A percentile compares a stretch with the other conserved stretches of the same genome.
These are phyloP conservation scores for Spodoptera littoralis DNA, from an alignment of 2,888 invertebrate genomes.

Conservation along the genomic window DNA sequence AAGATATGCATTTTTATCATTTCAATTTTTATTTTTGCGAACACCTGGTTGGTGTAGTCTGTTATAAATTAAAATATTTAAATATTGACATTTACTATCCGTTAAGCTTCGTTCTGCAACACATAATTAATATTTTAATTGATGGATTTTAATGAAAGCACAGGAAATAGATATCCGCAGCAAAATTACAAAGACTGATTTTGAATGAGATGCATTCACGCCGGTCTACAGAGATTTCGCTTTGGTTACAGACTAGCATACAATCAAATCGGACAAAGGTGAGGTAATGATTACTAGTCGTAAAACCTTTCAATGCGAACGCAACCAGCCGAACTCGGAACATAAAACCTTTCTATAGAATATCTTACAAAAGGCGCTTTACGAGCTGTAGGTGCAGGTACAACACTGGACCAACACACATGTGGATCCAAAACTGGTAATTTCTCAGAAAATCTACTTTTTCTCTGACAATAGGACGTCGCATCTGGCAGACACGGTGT, in stretches of 20 bases:
- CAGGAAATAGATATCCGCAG: constrained; percentile 47
- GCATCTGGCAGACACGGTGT: constrained; percentile 84
- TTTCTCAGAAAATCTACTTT: constrained; percentile 73
- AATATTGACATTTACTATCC: constrained; percentile 18
- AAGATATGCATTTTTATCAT: too few relatives aligned
- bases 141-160: constrained; percentile 36
- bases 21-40: too few relatives aligned
- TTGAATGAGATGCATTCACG: constrained; percentile 18
- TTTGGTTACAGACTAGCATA: constrained; percentile 21
- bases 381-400: constrained; percentile 67
- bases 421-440: constrained; percentile 69
- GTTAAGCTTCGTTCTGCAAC: constrained; percentile 23
- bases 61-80: too few relatives aligned
- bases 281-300: constrained; percentile 50
- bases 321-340: constrained; percentile 44
- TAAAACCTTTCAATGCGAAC: constrained; percentile 52
- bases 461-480: constrained; percentile 70
- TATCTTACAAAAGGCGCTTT: constrained; percentile 62
- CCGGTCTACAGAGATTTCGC: constrained; percentile 13
- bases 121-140: constrained; percentile 34
- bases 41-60: too few relatives aligned
- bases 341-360: constrained; percentile 42
- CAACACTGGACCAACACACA: constrained; percentile 66
- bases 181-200: constrained; percentile 34
- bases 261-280: constrained; percentile 45